A percentile compares a stretch with the other conserved stretches of the same genome.
Evolutionary conservation across 2,888 invertebrate species (phyloP).

Genomic region (Volucella inflata): DNA sequence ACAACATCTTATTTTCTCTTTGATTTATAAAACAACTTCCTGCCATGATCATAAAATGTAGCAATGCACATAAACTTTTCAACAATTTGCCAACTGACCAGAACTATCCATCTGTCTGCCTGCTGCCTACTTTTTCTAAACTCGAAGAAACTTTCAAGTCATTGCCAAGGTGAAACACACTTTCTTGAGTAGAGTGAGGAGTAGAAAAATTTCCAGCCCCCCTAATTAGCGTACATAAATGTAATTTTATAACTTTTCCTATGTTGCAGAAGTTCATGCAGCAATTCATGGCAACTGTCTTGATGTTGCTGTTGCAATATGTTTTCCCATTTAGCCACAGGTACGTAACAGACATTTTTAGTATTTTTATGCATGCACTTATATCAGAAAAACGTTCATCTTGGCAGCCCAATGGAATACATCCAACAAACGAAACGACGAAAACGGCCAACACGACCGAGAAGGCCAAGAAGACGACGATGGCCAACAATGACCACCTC

Average conservation of each 20-base stretch:
- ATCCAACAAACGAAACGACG: conserved; percentile 33
- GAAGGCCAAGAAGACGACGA: conserved; percentile 31
- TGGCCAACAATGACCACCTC: conserved; percentile 70
- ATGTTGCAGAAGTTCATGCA: conserved; percentile 27
- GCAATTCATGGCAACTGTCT: conserved; percentile 14
- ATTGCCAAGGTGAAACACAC: conserved; percentile 26
- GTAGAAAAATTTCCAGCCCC: conserved; percentile 18
- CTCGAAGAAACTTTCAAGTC: neutral
- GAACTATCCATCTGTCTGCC: conserved; percentile 45
- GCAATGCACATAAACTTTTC: conserved; percentile 9
- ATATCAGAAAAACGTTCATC: conserved; percentile 60
- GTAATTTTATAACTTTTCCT: conserved; percentile 65
- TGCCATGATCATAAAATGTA: conserved; percentile 24
- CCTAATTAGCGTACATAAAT: conserved; percentile 64
- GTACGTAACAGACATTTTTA: conserved; percentile 46
- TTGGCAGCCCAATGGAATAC: conserved; percentile 14
- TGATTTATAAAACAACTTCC: no score
- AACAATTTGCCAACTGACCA: conserved; percentile 45
- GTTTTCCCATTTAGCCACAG: conserved; percentile 41
- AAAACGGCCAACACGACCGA: conserved; percentile 1
- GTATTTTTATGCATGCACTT: conserved; percentile 56
- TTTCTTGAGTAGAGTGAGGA: conserved; percentile 3
- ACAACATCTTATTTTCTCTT: no score
- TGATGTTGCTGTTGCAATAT: conserved; percentile 1
- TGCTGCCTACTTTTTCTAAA: neutral